Conservation (phyloP, 2,113 vertebrate species). For the Rousettus leschenaultii region DNA sequence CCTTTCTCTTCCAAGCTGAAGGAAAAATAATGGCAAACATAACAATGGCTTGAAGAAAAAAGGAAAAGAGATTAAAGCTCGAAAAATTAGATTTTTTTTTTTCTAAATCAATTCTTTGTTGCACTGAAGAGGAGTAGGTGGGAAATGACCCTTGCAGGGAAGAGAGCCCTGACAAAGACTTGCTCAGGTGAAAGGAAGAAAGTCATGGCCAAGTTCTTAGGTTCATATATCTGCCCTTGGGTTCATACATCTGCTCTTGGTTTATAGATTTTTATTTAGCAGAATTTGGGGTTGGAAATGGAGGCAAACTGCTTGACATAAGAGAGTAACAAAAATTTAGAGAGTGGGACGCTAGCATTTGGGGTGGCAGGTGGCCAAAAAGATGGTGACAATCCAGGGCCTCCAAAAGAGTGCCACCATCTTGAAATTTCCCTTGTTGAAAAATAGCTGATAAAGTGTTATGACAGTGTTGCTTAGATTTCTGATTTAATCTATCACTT, state of each 20-base stretch:
- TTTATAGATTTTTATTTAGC: background rate
- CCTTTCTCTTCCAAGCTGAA: constrained; percentile 7
- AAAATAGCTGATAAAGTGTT: background rate
- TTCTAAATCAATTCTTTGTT: background rate
- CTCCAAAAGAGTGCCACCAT: background rate
- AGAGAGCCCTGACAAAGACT: background rate
- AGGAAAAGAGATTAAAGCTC: background rate
- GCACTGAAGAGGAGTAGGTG: background rate
- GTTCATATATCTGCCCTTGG: background rate
- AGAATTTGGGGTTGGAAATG: background rate
- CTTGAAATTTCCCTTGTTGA: background rate
- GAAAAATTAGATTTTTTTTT: background rate
- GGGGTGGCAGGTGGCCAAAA: background rate
- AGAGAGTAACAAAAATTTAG: background rate
- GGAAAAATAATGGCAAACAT: background rate
- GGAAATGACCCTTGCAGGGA: background rate
- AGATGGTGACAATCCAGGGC: background rate
- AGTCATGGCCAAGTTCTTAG: background rate
- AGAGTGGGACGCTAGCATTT: background rate
- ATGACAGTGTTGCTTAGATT: background rate
- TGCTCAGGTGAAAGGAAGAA: background rate
- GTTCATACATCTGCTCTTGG: background rate
- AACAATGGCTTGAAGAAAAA: background rate
- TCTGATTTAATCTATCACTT: background rate
- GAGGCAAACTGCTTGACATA: background rate